These are phyloP conservation scores for Myotis davidii DNA, from an alignment of 2,113 vertebrate genomes.

Conservation along the genomic window DNA sequence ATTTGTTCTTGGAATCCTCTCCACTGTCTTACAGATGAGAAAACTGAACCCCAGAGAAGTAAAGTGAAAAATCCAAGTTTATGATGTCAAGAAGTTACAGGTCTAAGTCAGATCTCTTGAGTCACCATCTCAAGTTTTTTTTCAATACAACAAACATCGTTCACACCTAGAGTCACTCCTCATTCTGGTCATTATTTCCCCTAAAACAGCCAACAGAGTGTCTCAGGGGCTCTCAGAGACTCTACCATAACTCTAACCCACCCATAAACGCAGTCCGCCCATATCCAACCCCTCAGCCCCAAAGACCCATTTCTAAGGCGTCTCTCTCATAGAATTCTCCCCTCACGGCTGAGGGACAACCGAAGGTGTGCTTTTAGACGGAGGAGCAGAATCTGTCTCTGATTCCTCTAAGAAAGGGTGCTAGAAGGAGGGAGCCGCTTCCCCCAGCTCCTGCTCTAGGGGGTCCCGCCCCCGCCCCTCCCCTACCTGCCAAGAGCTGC, in stretches of 20 bases:
- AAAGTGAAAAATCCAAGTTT: not conserved
- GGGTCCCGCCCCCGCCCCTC: not conserved
- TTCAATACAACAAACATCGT: not conserved
- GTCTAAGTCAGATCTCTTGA: constrained; percentile 3
- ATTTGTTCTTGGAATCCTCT: not conserved
- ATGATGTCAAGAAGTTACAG: not conserved
- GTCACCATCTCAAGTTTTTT: not conserved
- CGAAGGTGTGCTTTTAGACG: not conserved
- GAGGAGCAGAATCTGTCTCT: not conserved
- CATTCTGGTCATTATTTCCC: not conserved
- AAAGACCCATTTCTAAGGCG: not conserved
- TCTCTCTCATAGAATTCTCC: not conserved
- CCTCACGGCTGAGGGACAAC: not conserved
- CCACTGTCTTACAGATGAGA: not conserved
- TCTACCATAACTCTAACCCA: not conserved
- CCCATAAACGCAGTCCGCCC: not conserved
- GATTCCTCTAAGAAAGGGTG: constrained; percentile 11
- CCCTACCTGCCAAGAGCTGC: constrained; percentile 97
- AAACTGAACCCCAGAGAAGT: constrained; percentile 13
- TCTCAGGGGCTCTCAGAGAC: not conserved
- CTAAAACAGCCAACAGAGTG: not conserved
- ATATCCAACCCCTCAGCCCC: not conserved
- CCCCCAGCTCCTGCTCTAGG: not conserved
- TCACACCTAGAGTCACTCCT: not conserved
- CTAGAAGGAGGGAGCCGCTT: not conserved